phyloP scores from a whole-genome alignment of 2,797 vertebrate genomes.

The Paedocypris micromegethes region DNA sequence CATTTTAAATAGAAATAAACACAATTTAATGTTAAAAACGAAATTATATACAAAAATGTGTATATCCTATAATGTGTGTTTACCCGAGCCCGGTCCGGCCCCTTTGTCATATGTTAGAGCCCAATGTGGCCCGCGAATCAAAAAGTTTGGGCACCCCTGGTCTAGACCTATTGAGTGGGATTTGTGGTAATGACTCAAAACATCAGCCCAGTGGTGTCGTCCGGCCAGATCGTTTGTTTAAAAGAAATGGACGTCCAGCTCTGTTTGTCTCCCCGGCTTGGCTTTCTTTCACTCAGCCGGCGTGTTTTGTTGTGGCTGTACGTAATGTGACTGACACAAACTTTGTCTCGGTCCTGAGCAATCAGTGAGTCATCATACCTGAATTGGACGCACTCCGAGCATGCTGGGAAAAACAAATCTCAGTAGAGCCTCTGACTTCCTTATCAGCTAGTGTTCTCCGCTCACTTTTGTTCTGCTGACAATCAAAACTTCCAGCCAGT shows the following conservation, averaged over 20 bases:
- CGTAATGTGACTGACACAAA: slow-evolving; percentile 41
- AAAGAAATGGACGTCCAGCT: slow-evolving; percentile 5
- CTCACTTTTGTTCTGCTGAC: slow-evolving; percentile 42
- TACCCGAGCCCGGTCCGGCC: no score
- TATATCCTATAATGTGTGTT: no score
- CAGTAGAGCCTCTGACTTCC: slow-evolving; percentile 25
- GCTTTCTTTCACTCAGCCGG: slow-evolving; percentile 30
- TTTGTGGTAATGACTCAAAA: slow-evolving; percentile 30
- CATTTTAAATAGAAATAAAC: no score
- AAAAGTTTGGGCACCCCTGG: no score
- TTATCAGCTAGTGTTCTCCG: slow-evolving; percentile 40
- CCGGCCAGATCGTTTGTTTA: slow-evolving; percentile 13
- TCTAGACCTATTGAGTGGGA: slow-evolving; percentile 13
- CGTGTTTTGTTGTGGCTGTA: slow-evolving; percentile 53
- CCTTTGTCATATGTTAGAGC: no score
- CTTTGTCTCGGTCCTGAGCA: slow-evolving; percentile 36
- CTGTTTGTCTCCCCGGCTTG: slow-evolving; percentile 17
- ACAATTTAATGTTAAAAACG: no score
- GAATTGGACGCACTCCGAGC: slow-evolving; percentile 18
- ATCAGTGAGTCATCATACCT: slow-evolving; percentile 25
- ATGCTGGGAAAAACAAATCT: slow-evolving; percentile 38
- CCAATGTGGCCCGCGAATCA: no score
- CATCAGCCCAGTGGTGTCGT: slow-evolving; percentile 1
- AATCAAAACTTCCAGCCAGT: slow-evolving; percentile 32
- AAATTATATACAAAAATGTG: no score